Evolutionary conservation across 1,140 invertebrate species (phyloP), one percentile per base, ranked within the genome.

Genomic region (Drosophila pachea): DNA sequence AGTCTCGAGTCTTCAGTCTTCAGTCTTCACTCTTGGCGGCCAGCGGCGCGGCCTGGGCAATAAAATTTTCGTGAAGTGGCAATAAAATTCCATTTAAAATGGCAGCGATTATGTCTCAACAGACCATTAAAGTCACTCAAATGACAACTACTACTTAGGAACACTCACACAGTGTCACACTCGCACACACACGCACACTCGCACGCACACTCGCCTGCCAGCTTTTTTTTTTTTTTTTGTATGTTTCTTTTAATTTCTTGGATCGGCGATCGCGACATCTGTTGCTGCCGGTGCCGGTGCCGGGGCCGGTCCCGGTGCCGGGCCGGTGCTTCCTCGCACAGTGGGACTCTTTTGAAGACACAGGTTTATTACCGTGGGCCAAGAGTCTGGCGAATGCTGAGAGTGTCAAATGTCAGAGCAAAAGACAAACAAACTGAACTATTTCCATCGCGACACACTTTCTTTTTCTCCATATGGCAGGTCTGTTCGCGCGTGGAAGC

Each of bases 71-170:
- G 86, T 77, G 86, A 86, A 79, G 82, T 83, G 78, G 87, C 87
- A 88, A 88, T 88, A 88, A 88, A 88, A 88, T 88, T 88, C 87
- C 87, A 88, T 88, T 88, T 88, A 88, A 88, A 88, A 88, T 88
- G 87, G 87, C 87, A 88, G 87, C 87, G 87, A 88, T 88, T 88
- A 88, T 88, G 87, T 88, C 87, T 88, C 87, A 88, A 88, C 87
- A 88, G 87, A 88, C 87, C 87, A 88, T 88, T 88, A 88, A 88
- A 88, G 87, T 88, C 87, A 88, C 79, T 88, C 73, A 87, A 88
- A 88, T 88, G 86, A 88, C 86, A 88, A 88, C 87, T 88, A 88
- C 86, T 88, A 88, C 83, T 88, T 88, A 87, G 79, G 74, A 79
- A 78, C 84, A 74, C 63, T 68, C 40, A 22, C 52, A 58, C 72